Evolutionary conservation across 2,888 invertebrate species (phyloP), one percentile per base, ranked within the genome.

Genomic region (Camponotus fellah): DNA sequence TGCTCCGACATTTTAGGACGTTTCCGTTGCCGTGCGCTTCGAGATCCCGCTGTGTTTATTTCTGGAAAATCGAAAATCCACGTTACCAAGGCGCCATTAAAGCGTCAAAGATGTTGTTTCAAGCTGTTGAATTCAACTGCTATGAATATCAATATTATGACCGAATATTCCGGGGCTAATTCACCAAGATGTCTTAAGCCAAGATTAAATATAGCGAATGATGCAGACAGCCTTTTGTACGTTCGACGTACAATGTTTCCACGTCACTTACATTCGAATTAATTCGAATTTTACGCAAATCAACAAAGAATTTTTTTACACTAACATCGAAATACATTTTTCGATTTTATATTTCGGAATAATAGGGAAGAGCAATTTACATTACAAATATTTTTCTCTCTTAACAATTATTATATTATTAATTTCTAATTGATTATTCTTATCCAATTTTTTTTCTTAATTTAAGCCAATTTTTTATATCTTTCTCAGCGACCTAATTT

Each of bases 191-290:
- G 46, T 62, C 71, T n/a, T 21, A 21, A 34, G 79, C 68, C 68
- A 79, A 64, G 62, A 49, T 64, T 71, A 64, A 69, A 80, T 80
- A 62, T 80, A 80, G 65, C 65, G 34, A 37, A 49, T 32, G 60
- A 69, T n/a, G 49, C 43, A 9, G 21, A 60, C 62, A 17, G 17
- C 21, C 26, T 71, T 71, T 80, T 77, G 65, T 56, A 26, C 2
- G 37, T 65, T 77, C 26, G 37, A 37, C 26, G 26, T 26, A 26
- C 26, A 26, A 26, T 26, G 26, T 26, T 65, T 65, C 26, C 62
- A 64, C 40, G 12, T 46, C 56, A 79, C 37, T 17, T 43, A 53
- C 14, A 34, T 49, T 49, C 34, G 21, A 75, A 17, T 37, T 17
- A 26, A 40, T n/a, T 71, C 56, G 14, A 40, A 56, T 56, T 14